These are phyloP conservation scores for Remorina albescens DNA, from an alignment of 2,797 vertebrate genomes.

Conservation along the genomic window DNA sequence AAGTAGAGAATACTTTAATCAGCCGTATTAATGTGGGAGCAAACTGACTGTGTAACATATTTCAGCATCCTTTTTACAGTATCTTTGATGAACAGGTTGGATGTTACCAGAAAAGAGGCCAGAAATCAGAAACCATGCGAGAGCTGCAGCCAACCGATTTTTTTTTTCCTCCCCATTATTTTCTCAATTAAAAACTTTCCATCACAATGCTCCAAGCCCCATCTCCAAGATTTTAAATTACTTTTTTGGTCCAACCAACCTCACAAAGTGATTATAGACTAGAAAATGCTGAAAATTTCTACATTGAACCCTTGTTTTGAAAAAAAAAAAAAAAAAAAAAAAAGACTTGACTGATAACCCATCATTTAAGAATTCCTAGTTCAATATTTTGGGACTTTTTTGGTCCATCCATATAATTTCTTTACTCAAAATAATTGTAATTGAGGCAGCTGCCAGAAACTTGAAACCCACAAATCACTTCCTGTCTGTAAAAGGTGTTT, in stretches of 20 bases:
- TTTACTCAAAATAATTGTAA: background rate
- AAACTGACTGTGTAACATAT: background rate
- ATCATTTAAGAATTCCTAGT: background rate
- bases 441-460: constrained; percentile 6
- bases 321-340: too few species aligned
- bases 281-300: background rate
- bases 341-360: background rate
- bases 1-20: constrained; percentile 6
- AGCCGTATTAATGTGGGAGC: constrained; percentile 4
- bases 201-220: background rate
- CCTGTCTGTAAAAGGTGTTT: constrained; percentile 19
- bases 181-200: background rate
- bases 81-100: background rate
- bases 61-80: background rate
- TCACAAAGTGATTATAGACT: background rate
- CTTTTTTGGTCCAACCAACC: background rate
- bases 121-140: background rate
- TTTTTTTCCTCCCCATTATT: background rate
- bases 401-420: background rate
- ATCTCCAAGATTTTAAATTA: background rate
- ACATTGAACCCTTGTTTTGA: background rate
- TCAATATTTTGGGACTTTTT: background rate
- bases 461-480: constrained; percentile 29
- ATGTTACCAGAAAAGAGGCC: background rate
- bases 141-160: background rate